phyloP scores from a whole-genome alignment of 2,797 vertebrate genomes.

The Macropus fuliginosus region DNA sequence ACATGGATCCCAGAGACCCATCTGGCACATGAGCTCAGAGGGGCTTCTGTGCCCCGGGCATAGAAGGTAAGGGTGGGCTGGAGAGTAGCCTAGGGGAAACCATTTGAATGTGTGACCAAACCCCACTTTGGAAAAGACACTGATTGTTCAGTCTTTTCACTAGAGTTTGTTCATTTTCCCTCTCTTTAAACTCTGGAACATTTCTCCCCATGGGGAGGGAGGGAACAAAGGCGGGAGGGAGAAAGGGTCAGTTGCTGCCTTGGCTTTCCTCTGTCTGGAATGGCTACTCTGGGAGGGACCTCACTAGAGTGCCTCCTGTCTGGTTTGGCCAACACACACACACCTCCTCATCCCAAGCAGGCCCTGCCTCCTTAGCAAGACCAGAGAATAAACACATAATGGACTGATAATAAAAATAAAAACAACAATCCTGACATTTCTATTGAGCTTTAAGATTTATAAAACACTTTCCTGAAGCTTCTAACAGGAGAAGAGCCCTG shows the following conservation, averaged over 20 bases:
- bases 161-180: constrained; percentile 65
- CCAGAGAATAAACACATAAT: background rate
- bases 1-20: constrained; percentile 59
- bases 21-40: background rate
- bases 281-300: background rate
- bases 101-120: constrained; percentile 70
- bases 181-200: background rate
- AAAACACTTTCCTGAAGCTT: background rate
- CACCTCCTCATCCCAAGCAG: background rate
- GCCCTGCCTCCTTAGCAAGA: background rate
- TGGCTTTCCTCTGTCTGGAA: constrained; percentile 49
- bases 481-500: background rate
- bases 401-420: background rate
- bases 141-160: constrained; percentile 71
- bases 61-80: background rate
- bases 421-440: background rate
- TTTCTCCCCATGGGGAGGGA: constrained; percentile 37
- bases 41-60: background rate
- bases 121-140: constrained; percentile 59
- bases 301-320: background rate
- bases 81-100: constrained; percentile 40
- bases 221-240: background rate
- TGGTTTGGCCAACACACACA: background rate
- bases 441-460: background rate
- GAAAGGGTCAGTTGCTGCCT: constrained; percentile 20